Evolutionary conservation across 2,113 vertebrate genomes (phyloP).

Genomic region (Gasterosteus aculeatus): DNA sequence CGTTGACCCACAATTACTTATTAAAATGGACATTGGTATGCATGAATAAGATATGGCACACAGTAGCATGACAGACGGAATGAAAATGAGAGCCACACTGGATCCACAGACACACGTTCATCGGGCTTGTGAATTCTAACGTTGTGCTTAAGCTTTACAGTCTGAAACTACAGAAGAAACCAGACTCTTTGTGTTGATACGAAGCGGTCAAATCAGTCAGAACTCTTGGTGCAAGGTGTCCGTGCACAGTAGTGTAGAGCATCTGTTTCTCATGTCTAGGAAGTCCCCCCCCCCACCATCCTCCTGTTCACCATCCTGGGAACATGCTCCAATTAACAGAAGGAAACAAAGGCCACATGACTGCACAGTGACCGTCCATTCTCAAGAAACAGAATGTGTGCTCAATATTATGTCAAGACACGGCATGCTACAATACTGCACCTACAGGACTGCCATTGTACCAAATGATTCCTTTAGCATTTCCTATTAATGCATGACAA

Average conservation of each 20-base stretch:
- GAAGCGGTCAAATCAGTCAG: background rate
- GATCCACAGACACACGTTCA: conserved; percentile 29
- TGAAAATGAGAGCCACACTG: conserved; percentile 47
- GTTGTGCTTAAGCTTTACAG: conserved; percentile 1
- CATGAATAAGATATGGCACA: conserved; percentile 68
- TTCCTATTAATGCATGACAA: background rate
- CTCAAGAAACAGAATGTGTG: background rate
- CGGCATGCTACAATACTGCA: background rate
- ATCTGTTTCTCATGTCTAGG: conserved; percentile 58
- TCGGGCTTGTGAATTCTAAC: conserved; percentile 14
- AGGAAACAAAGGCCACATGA: conserved; percentile 59
- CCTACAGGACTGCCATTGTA: background rate
- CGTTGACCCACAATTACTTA: conserved; percentile 70
- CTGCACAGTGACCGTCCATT: conserved; percentile 8
- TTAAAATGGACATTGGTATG: conserved; percentile 74
- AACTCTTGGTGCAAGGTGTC: conserved; percentile 20
- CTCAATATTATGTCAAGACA: background rate
- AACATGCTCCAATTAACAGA: conserved; percentile 68
- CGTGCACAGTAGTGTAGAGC: conserved; percentile 45
- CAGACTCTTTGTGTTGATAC: background rate
- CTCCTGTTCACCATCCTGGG: conserved; percentile 40
- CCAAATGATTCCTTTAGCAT: background rate
- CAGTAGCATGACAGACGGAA: conserved; percentile 60
- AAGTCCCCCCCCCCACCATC: conserved; percentile 12
- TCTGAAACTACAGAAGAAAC: background rate